These are phyloP conservation scores for Thinocorus orbignyianus DNA, from an alignment of 2,113 vertebrate species.

Conservation along the genomic window DNA sequence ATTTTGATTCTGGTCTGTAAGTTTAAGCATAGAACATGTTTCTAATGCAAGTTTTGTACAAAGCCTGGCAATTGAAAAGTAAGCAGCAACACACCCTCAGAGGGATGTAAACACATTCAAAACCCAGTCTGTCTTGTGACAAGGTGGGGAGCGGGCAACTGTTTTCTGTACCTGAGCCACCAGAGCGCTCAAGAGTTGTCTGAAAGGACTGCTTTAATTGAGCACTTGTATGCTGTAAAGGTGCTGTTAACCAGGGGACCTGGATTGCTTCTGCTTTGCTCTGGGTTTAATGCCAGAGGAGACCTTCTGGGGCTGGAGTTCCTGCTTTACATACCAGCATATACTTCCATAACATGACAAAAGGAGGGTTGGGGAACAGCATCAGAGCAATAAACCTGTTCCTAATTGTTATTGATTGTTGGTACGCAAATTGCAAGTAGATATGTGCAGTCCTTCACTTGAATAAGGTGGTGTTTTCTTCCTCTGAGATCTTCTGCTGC, in stretches of 20 bases:
- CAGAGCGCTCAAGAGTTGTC: constrained; percentile 62
- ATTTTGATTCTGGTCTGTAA: not conserved
- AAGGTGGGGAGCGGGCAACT: not conserved
- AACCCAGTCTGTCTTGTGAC: not conserved
- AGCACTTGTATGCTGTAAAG: constrained; percentile 59
- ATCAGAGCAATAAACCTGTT: constrained; percentile 17
- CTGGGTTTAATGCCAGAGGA: constrained; percentile 28
- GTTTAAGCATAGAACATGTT: not conserved
- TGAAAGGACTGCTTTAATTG: constrained; percentile 73
- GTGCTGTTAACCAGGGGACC: constrained; percentile 47
- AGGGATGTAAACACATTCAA: constrained; percentile 24
- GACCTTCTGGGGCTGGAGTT: constrained; percentile 21
- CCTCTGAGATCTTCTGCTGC: not conserved
- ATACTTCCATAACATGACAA: not conserved
- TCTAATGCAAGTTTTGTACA: not conserved
- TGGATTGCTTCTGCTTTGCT: constrained; percentile 60
- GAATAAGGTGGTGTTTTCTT: constrained; percentile 3
- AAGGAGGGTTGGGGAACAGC: not conserved
- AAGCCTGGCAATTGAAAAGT: not conserved
- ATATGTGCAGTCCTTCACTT: constrained; percentile 5
- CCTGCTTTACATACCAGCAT: not conserved
- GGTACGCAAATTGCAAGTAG: constrained; percentile 43
- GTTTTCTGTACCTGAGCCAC: constrained; percentile 37
- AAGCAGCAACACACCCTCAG: constrained; percentile 5
- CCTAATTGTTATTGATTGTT: constrained; percentile 49